Conservation (phyloP, 2,888 invertebrate genomes). For the Dolichomitus sp. region DNA sequence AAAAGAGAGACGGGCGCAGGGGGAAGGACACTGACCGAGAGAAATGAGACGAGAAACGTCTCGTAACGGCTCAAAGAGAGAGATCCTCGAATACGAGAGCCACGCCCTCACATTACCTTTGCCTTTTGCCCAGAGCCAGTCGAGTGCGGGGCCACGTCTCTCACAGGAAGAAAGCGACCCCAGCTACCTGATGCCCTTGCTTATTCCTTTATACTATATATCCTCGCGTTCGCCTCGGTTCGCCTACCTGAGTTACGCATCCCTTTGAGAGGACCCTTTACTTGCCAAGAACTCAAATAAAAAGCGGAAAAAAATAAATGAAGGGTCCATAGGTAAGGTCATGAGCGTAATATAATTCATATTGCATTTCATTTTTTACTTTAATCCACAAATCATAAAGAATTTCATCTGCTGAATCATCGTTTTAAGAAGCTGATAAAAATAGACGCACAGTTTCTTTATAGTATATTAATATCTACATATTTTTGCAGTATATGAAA, state of each 20-base stretch:
- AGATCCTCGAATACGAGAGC: slow-evolving; percentile 64
- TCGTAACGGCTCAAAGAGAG: slow-evolving; percentile 41
- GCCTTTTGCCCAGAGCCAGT: slow-evolving; percentile 62
- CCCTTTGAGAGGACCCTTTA: slow-evolving; percentile 35
- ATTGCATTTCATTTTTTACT: background rate
- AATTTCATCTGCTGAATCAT: too few relatives aligned
- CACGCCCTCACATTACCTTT: slow-evolving; percentile 71
- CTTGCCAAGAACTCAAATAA: slow-evolving; percentile 31
- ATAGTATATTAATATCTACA: too few relatives aligned
- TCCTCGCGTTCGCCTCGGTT: slow-evolving; percentile 52
- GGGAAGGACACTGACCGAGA: slow-evolving; percentile 68
- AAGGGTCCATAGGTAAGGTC: slow-evolving; percentile 52
- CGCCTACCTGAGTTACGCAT: slow-evolving; percentile 72
- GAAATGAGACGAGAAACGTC: slow-evolving; percentile 22
- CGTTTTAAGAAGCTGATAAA: too few relatives aligned
- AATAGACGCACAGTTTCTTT: too few relatives aligned
- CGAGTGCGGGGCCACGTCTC: slow-evolving; percentile 40
- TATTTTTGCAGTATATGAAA: too few relatives aligned
- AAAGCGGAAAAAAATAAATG: slow-evolving; percentile 27
- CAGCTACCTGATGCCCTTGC: slow-evolving; percentile 68
- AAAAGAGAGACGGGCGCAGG: slow-evolving; percentile 50
- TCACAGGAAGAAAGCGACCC: slow-evolving; percentile 67
- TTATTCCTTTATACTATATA: slow-evolving; percentile 18
- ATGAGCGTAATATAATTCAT: background rate
- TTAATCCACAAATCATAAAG: too few relatives aligned